A percentile compares a stretch with the other conserved stretches of the same genome.
These are phyloP conservation scores for Helicoverpa assulta DNA, from an alignment of 2,888 invertebrate genomes.

Conservation along the genomic window DNA sequence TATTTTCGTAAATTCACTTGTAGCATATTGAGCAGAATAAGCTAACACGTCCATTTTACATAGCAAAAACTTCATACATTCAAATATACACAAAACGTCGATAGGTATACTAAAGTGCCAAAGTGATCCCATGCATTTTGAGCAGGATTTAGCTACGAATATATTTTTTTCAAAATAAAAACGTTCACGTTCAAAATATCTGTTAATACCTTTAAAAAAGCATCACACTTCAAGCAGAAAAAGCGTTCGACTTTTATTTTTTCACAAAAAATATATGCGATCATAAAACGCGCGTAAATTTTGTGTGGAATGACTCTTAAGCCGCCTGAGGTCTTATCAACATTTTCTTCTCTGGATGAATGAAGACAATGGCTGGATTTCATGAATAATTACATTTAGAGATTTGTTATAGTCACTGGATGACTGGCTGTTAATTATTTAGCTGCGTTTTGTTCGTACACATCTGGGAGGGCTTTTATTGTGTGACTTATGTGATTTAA, in stretches of 20 bases:
- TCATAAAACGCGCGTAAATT: slow-evolving; percentile 43
- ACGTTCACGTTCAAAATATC: not conserved
- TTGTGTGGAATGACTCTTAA: slow-evolving; percentile 41
- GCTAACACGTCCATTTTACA: not conserved
- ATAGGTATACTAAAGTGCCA: not conserved
- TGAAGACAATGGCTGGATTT: slow-evolving; percentile 73
- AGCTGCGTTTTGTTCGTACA: slow-evolving; percentile 27
- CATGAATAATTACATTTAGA: slow-evolving; percentile 77
- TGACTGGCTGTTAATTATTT: slow-evolving; percentile 55
- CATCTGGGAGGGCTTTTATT: slow-evolving; percentile 7
- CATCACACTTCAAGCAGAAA: not conserved
- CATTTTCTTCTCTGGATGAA: slow-evolving; percentile 71
- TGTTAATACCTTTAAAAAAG: not conserved
- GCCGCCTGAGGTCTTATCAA: slow-evolving; percentile 68
- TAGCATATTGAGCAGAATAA: not conserved
- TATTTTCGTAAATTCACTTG: too few species aligned
- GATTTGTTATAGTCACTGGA: slow-evolving; percentile 64
- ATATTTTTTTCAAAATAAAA: not conserved
- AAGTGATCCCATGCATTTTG: not conserved
- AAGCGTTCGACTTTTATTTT: slow-evolving; percentile 19
- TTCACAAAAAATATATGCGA: slow-evolving; percentile 11
- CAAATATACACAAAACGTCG: not conserved
- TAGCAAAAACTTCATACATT: not conserved
- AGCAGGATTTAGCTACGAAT: not conserved
- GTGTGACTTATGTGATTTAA: not conserved